Evolutionary conservation across 2,888 invertebrate genomes (phyloP).

Genomic region (Macropis europaea): DNA sequence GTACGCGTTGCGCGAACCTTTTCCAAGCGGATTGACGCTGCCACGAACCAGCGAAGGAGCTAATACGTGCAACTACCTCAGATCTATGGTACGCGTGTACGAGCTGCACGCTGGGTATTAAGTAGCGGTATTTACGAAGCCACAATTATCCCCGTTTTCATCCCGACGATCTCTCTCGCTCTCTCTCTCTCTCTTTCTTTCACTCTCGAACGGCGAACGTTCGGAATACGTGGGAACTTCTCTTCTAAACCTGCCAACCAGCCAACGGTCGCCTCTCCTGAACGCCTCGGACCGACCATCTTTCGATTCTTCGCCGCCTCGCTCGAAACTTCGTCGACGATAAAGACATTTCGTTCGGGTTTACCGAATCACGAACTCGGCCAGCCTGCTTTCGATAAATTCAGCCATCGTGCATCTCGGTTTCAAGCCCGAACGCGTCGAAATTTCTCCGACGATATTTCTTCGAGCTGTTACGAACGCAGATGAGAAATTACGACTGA

Average conservation of each 20-base stretch:
- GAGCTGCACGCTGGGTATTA: conserved; percentile 63
- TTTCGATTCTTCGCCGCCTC: no score
- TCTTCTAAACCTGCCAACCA: conserved; percentile 11
- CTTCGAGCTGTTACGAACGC: not conserved
- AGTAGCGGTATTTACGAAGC: conserved; percentile 70
- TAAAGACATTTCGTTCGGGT: no score
- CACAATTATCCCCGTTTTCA: conserved; percentile 70
- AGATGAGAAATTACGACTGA: not conserved
- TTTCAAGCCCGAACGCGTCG: no score
- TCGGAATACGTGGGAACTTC: conserved; percentile 62
- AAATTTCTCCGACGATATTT: not conserved
- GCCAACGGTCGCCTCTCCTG: conserved; percentile 3
- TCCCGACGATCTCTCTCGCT: conserved; percentile 62
- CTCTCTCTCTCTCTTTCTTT: no score
- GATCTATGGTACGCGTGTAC: conserved; percentile 40
- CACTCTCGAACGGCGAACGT: conserved; percentile 32
- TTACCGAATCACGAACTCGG: no score
- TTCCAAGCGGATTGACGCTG: conserved; percentile 57
- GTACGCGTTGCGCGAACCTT: conserved; percentile 47
- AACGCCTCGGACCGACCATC: no score
- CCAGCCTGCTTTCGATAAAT: no score
- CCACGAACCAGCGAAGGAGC: conserved; percentile 54
- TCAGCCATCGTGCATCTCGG: no score
- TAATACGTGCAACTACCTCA: conserved; percentile 48
- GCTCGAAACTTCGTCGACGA: no score